A percentile compares a stretch with the other conserved stretches of the same genome.
Evolutionary conservation across 2,888 invertebrate genomes (phyloP).

Genomic region (Calameuta idolon): DNA sequence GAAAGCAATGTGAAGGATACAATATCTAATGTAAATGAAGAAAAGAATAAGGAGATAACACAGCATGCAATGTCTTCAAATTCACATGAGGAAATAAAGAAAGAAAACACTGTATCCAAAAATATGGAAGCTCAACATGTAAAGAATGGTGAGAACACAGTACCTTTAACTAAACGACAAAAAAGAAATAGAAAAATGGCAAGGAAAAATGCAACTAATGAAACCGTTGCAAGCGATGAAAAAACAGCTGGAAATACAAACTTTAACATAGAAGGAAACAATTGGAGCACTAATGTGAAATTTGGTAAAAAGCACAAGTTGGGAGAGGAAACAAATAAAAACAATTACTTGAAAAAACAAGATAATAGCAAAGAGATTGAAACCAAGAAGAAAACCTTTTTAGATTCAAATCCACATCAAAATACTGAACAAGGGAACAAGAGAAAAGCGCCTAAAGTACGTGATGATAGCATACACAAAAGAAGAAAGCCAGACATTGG

Average conservation of each 20-base stretch:
- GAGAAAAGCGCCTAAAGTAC: conserved; percentile 68
- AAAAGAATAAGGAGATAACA: not conserved
- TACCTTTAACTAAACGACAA: conserved; percentile 49
- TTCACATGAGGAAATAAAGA: conserved; percentile 27
- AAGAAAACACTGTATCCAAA: conserved; percentile 42
- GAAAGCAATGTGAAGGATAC: conserved; percentile 19
- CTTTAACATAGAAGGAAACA: conserved; percentile 37
- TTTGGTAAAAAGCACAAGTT: conserved; percentile 26
- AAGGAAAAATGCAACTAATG: conserved; percentile 34
- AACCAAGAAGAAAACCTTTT: conserved; percentile 42
- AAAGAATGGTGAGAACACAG: not conserved
- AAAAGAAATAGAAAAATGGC: conserved; percentile 46
- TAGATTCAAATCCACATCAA: conserved; percentile 13
- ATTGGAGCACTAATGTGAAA: conserved; percentile 38
- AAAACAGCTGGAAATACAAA: conserved; percentile 18
- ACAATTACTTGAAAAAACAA: conserved; percentile 22
- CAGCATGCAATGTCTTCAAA: conserved; percentile 15
- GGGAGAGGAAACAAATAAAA: conserved; percentile 31
- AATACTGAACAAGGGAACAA: conserved; percentile 48
- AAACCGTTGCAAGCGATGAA: conserved; percentile 20
- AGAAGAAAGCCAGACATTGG: conserved; percentile 63
- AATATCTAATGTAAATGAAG: conserved; percentile 14
- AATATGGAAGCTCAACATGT: conserved; percentile 7
- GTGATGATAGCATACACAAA: conserved; percentile 57
- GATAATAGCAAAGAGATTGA: conserved; percentile 23